Conservation (phyloP, 2,888 invertebrate species). For the Papilio protenor region DNA sequence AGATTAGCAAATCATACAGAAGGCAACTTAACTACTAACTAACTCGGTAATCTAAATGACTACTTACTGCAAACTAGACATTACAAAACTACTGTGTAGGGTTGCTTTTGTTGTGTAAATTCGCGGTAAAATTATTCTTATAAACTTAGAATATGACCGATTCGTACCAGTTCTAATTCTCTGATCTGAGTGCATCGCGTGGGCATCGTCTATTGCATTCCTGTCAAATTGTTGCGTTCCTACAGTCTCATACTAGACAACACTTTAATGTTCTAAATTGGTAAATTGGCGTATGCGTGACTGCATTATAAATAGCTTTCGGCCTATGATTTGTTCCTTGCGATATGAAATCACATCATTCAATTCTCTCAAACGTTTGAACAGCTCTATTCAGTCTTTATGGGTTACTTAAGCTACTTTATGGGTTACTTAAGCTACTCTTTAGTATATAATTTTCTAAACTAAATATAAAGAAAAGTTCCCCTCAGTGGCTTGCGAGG, state of each 20-base stretch:
- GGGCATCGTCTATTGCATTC: constrained; percentile 37
- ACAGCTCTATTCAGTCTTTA: too few species aligned
- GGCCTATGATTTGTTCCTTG: constrained; percentile 15
- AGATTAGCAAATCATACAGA: too few species aligned
- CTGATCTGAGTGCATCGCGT: constrained; percentile 17
- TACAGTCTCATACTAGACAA: constrained; percentile 33
- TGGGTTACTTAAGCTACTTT: too few species aligned
- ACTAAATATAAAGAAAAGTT: too few species aligned
- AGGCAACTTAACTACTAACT: too few species aligned
- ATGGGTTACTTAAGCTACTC: too few species aligned
- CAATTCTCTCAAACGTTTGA: neutral
- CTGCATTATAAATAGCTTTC: constrained; percentile 21
- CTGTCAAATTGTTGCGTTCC: constrained; percentile 13
- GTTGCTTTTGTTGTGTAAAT: neutral
- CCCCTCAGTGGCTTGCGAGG: too few species aligned
- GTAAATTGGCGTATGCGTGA: constrained; percentile 29
- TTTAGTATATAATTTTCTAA: too few species aligned
- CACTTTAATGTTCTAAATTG: constrained; percentile 40
- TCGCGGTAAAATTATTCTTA: neutral
- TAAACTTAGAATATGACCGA: neutral
- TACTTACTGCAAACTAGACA: too few species aligned
- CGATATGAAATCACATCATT: constrained; percentile 7
- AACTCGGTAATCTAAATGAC: too few species aligned
- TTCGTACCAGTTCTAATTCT: neutral
- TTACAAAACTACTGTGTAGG: too few species aligned